These are phyloP conservation scores for Henricia sp. DNA, from an alignment of 53 echinoderm and acorn worm genomes.

Conservation along the genomic window DNA sequence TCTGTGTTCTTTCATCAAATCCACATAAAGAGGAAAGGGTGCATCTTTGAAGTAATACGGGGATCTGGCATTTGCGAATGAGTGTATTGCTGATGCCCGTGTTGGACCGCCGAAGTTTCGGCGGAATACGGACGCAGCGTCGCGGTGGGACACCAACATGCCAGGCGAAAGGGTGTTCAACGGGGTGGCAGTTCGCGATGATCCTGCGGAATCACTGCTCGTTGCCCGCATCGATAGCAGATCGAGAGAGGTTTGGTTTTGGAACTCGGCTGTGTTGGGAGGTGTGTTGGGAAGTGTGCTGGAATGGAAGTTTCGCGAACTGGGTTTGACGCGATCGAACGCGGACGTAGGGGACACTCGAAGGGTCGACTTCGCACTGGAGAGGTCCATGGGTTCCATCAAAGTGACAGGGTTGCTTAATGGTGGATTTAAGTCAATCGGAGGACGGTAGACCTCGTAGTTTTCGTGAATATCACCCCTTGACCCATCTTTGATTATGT, in stretches of 20 bases:
- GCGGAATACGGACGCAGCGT: background rate
- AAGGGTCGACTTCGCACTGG: background rate
- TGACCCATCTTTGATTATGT: too few relatives aligned
- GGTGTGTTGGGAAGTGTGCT: background rate
- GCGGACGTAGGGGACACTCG: slow-evolving; percentile 24
- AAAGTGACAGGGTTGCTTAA: too few relatives aligned
- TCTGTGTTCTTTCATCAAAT: too few relatives aligned
- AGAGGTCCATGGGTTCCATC: slow-evolving; percentile 36
- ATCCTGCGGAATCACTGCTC: background rate
- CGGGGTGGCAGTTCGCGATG: slow-evolving; percentile 33
- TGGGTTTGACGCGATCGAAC: slow-evolving; percentile 36
- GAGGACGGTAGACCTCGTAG: background rate
- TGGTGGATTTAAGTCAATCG: background rate
- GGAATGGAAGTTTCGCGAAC: background rate
- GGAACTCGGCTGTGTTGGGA: background rate
- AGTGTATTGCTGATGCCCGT: slow-evolving; percentile 18
- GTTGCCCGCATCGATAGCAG: slow-evolving; percentile 37
- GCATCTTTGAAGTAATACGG: background rate
- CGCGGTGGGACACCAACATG: background rate
- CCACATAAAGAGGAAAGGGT: background rate
- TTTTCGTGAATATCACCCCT: too few relatives aligned
- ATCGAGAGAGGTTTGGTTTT: slow-evolving; percentile 22
- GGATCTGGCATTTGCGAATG: background rate
- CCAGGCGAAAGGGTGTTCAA: background rate
- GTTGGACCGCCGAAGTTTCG: background rate